Evolutionary conservation across 1,140 invertebrate genomes (phyloP).

Genomic region (Zaprionus capensis): DNA sequence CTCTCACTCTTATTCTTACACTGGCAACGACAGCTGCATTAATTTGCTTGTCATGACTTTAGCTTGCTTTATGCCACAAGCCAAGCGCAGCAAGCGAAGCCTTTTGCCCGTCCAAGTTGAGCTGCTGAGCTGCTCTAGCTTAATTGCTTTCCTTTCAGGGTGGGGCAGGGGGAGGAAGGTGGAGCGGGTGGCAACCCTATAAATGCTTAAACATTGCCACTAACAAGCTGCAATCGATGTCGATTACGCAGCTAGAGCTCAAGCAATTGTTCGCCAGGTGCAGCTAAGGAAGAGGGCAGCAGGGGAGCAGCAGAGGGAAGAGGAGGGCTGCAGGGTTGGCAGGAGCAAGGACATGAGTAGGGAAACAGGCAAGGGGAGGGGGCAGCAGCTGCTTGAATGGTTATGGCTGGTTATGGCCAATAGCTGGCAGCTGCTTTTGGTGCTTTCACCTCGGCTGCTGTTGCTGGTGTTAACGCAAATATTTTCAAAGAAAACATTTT

Average conservation of each 20-base stretch:
- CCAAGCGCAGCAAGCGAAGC: conserved; percentile 1
- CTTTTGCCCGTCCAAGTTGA: neutral
- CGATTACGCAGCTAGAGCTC: conserved; percentile 28
- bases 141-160: conserved; percentile 41
- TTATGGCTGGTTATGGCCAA: conserved; percentile 49
- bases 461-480: conserved; percentile 71
- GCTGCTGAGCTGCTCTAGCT: conserved; percentile 4
- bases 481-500: conserved; percentile 80
- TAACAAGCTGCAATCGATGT: conserved; percentile 43
- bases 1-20: neutral
- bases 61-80: conserved; percentile 42
- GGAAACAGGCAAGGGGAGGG: neutral
- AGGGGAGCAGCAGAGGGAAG: neutral
- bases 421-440: conserved; percentile 23
- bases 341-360: too few species aligned
- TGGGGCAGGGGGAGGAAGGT: neutral
- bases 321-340: neutral
- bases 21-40: conserved; percentile 48
- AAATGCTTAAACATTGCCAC: conserved; percentile 22
- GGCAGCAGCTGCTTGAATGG: neutral
- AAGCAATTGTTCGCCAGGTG: conserved; percentile 31
- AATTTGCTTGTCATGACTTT: conserved; percentile 55
- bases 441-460: conserved; percentile 4
- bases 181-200: conserved; percentile 19
- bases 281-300: neutral